Percentiles rank a stretch among this genome's conserved stretches.
Conservation (phyloP, 1,140 invertebrate genomes). For the Potamilus streckersoni region DNA sequence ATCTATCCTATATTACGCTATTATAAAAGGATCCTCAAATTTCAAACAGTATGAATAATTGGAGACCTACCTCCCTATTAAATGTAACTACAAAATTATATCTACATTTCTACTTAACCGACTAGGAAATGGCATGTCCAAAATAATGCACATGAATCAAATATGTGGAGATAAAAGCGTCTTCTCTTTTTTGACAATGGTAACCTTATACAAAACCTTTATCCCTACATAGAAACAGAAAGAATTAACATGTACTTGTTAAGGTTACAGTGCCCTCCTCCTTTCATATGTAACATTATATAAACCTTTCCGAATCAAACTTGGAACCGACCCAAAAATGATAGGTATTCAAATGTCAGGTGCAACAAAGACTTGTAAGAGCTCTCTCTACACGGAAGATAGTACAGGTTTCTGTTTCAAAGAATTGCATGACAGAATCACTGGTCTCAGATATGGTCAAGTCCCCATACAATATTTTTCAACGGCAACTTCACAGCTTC, state of each 20-base stretch:
- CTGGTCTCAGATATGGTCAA: too few relatives aligned
- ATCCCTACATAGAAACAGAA: constrained; percentile 39
- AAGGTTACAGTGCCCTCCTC: constrained; percentile 65
- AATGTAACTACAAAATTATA: constrained; percentile 44
- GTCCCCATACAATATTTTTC: too few relatives aligned
- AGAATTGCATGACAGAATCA: too few relatives aligned
- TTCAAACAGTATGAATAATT: constrained; percentile 8
- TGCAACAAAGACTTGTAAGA: too few relatives aligned
- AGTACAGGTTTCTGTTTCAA: too few relatives aligned
- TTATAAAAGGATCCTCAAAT: constrained; percentile 37
- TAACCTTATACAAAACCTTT: too few relatives aligned
- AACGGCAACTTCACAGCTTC: too few relatives aligned
- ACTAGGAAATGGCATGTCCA: constrained; percentile 18
- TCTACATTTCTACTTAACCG: constrained; percentile 37
- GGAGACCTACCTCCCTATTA: constrained; percentile 43
- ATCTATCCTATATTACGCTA: constrained; percentile 35
- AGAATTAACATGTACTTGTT: constrained; percentile 32
- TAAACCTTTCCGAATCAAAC: constrained; percentile 50
- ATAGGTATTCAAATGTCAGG: constrained; percentile 24
- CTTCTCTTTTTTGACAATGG: too few relatives aligned
- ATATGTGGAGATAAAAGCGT: too few relatives aligned
- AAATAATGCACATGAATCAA: constrained; percentile 14
- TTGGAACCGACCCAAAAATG: constrained; percentile 26
- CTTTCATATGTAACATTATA: constrained; percentile 67
- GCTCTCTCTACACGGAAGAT: constrained; percentile 21